Evolutionary conservation across 2,888 invertebrate species (phyloP).

Genomic region (Tenthredo distinguenda): DNA sequence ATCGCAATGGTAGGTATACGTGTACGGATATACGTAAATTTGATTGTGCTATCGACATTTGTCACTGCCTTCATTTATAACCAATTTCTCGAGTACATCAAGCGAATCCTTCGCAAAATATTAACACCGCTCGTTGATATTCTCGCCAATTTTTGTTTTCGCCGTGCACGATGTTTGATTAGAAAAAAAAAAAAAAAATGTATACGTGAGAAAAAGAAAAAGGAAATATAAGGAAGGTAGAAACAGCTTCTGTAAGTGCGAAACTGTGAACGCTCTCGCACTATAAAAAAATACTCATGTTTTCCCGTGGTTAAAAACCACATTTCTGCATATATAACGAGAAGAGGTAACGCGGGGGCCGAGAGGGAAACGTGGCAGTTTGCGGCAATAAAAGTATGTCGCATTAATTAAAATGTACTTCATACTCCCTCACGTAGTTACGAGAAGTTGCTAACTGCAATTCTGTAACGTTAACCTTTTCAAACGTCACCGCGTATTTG

Average conservation of each 20-base stretch:
- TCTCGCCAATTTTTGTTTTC: not conserved
- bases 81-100: not conserved
- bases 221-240: not conserved
- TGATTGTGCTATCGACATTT: slow-evolving; percentile 26
- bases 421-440: slow-evolving; percentile 18
- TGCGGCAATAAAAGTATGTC: slow-evolving; percentile 73
- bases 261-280: not conserved
- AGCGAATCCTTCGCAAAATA: not conserved
- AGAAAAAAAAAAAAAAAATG: not conserved
- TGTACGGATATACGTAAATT: not conserved
- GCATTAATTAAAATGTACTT: slow-evolving; percentile 73
- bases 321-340: slow-evolving; percentile 42
- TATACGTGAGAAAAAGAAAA: not conserved
- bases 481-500: slow-evolving; percentile 23
- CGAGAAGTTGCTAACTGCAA: slow-evolving; percentile 33
- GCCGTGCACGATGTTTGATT: not conserved
- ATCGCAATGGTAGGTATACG: not conserved
- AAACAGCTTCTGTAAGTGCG: not conserved
- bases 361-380: slow-evolving; percentile 67
- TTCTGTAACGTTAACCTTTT: slow-evolving; percentile 38
- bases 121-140: not conserved
- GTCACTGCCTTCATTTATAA: slow-evolving; percentile 10
- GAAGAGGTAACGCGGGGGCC: slow-evolving; percentile 30
- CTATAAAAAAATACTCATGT: not conserved
- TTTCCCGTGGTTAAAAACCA: slow-evolving; percentile 29